Evolutionary conservation across 2,797 vertebrate species (phyloP).

Genomic region (Remorina albescens): DNA sequence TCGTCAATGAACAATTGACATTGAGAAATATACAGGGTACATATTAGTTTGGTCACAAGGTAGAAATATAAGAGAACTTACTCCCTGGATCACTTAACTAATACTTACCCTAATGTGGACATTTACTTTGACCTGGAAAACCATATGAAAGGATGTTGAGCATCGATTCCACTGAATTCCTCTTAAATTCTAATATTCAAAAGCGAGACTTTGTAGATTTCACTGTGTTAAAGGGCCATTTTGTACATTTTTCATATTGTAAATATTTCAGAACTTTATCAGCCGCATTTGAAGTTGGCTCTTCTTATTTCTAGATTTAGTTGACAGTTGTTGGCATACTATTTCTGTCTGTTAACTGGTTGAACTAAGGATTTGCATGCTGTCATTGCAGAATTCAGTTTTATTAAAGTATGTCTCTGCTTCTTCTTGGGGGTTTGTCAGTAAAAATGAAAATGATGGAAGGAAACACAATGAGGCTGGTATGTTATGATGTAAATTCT

Average conservation of each 20-base stretch:
- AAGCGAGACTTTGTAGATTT: conserved; percentile 68
- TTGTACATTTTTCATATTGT: conserved; percentile 85
- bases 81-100: conserved; percentile 56
- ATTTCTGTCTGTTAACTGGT: conserved; percentile 82
- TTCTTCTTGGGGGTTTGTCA: conserved; percentile 75
- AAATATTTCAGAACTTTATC: conserved; percentile 79
- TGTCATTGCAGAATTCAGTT: conserved; percentile 81
- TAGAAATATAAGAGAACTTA: conserved; percentile 63
- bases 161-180: conserved; percentile 48
- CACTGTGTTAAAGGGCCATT: conserved; percentile 80
- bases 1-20: conserved; percentile 55
- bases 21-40: conserved; percentile 75
- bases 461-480: conserved; percentile 57
- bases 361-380: conserved; percentile 86
- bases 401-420: conserved; percentile 82
- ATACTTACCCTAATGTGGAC: conserved; percentile 56
- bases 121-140: conserved; percentile 51
- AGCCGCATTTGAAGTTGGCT: conserved; percentile 70
- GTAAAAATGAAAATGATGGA: conserved; percentile 52
- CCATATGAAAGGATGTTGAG: conserved; percentile 40
- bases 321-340: conserved; percentile 77
- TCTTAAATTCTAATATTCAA: conserved; percentile 58
- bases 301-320: conserved; percentile 82
- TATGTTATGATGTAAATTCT: conserved; percentile 75
- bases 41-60: conserved; percentile 72